A percentile compares a stretch with the other conserved stretches of the same genome.
phyloP scores from a whole-genome alignment of 2,888 invertebrate species.

The Trichogramma evanescens region DNA sequence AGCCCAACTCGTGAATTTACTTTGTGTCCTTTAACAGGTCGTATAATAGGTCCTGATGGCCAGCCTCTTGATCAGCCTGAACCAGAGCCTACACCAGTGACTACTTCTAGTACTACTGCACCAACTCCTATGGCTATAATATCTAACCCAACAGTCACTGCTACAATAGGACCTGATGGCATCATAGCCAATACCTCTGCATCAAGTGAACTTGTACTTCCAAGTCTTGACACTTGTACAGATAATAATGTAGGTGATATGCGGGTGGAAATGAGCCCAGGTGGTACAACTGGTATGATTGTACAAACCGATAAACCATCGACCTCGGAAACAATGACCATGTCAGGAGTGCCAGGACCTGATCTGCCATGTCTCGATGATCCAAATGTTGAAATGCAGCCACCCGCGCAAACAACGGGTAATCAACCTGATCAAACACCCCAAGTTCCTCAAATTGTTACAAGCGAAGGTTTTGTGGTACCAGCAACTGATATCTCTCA shows the following conservation, averaged over 20 bases:
- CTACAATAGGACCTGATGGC: constrained; percentile 11
- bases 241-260: constrained; percentile 34
- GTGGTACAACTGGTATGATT: constrained; percentile 58
- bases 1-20: constrained; percentile 64
- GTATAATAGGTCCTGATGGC: constrained; percentile 43
- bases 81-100: constrained; percentile 20
- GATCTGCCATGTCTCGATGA: constrained; percentile 44
- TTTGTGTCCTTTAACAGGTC: constrained; percentile 63
- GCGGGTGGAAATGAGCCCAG: constrained; percentile 55
- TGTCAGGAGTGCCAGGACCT: constrained; percentile 34
- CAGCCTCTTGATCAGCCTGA: constrained; percentile 43
- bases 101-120: constrained; percentile 6
- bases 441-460: neutral
- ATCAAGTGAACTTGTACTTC: constrained; percentile 33
- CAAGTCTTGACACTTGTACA: constrained; percentile 39
- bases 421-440: neutral
- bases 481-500: neutral
- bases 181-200: constrained; percentile 17
- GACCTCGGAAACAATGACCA: constrained; percentile 18
- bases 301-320: constrained; percentile 40
- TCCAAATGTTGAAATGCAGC: constrained; percentile 20
- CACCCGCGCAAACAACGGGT: neutral
- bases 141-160: constrained; percentile 1
- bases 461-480: neutral
- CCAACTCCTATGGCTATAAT: constrained; percentile 32